Conservation (phyloP, 2,888 invertebrate genomes). For the Drosophila peninsularis region DNA sequence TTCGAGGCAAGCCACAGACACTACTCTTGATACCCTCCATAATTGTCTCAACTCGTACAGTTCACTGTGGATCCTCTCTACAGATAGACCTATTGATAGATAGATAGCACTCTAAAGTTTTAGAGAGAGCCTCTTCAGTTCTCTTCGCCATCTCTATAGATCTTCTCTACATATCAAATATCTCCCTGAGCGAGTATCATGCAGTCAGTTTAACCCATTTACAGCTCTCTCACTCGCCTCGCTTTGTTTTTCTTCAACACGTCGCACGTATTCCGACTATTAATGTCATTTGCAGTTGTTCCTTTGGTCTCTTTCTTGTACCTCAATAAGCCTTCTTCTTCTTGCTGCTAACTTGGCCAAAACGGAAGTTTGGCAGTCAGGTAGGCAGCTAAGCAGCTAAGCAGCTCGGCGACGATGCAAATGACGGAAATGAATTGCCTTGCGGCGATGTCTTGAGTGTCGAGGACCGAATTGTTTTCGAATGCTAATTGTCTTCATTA, state of each 20-base stretch:
- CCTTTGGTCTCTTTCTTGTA: conserved; percentile 10
- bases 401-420: conserved; percentile 46
- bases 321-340: conserved; percentile 14
- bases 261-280: conserved; percentile 73
- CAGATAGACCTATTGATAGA: no score
- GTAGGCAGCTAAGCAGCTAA: conserved; percentile 45
- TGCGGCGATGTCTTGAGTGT: conserved; percentile 54
- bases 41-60: no score
- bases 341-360: conserved; percentile 39
- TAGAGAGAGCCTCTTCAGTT: no score
- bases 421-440: conserved; percentile 73
- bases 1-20: no score
- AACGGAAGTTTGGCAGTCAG: conserved; percentile 72
- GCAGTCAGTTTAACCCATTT: background rate
- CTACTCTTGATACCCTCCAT: no score
- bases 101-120: no score
- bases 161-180: no score
- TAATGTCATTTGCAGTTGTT: conserved; percentile 67
- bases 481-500: conserved; percentile 63
- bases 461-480: conserved; percentile 48
- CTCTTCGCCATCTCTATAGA: no score
- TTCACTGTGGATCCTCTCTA: no score
- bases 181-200: background rate
- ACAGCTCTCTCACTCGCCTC: no score
- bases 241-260: conserved; percentile 29